Evolutionary conservation across 2,888 invertebrate genomes (phyloP), one percentile per base, ranked within the genome.

Genomic region (Vesta saturnalis): DNA sequence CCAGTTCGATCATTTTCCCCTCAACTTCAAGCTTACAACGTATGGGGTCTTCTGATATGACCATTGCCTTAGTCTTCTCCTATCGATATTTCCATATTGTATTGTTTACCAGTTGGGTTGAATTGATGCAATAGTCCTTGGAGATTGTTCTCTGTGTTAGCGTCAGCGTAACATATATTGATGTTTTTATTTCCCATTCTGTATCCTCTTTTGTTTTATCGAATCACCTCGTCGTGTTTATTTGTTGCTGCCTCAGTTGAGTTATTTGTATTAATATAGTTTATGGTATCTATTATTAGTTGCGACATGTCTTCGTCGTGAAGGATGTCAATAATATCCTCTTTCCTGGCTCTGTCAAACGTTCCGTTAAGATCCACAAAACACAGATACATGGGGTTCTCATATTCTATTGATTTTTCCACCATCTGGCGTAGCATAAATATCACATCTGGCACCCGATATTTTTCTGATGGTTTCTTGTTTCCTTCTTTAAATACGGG

Each of bases 361-460:
- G 57, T 35, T 30, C n/a, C n/a, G n/a, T n/a, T n/a, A n/a, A n/a
- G n/a, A n/a, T 57, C 35, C 57, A 39, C 39, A 57, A 57, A 39
- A 39, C 30, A 57, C n/a, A n/a, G n/a, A n/a, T n/a, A n/a, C n/a
- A 57, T 57, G 35, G 57, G 57, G 30, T 57, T 57, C 35, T 18
- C 39, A 16, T 57, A 39, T 16, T 57, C 39, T 57, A 57, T 39
- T 18, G 57, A 57, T 57, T 57, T 57, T 39, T 35, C 57, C 2
- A 57, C 19, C 57, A 57, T 15, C 39, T 57, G 57, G 10, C 57
- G 16, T 12, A 57, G 35, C 30, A 57, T 57, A 39, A 57, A 57
- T 57, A 39, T 57, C 15, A 35, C 57, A n/a, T 57, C 19, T 35
- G 35, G 4, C 18, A 35, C 30, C 5, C 10, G 30, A 10, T 30